These are phyloP conservation scores for Mionectes olivaceus DNA, from an alignment of 2,797 vertebrate species.

Conservation along the genomic window DNA sequence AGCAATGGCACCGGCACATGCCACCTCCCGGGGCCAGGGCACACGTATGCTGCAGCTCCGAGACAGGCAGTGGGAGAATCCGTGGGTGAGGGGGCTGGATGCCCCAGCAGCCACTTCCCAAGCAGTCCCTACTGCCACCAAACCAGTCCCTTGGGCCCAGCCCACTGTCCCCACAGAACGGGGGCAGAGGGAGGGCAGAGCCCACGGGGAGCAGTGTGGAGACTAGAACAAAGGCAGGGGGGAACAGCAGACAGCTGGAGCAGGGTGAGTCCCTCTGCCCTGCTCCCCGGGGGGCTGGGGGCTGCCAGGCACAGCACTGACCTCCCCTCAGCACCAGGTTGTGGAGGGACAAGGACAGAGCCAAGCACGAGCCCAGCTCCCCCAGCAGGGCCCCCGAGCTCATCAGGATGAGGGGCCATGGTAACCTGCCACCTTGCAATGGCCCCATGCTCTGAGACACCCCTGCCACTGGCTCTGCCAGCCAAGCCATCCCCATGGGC, in stretches of 20 bases:
- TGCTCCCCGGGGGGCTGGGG: fast-evolving
- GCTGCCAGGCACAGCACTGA: not conserved
- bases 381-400: not conserved
- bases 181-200: not conserved
- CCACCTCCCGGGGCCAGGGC: not conserved
- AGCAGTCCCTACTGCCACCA: not conserved
- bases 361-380: not conserved
- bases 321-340: fast-evolving
- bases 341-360: not conserved
- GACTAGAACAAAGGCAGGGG: not conserved
- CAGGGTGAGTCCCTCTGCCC: not conserved
- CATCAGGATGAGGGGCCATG: fast-evolving
- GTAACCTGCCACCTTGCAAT: not conserved
- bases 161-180: fast-evolving
- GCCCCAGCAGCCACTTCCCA: not conserved
- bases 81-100: not conserved
- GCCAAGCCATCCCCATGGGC: fast-evolving
- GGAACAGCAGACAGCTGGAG: not conserved
- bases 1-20: not conserved
- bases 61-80: not conserved
- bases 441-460: not conserved
- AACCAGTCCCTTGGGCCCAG: not conserved
- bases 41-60: not conserved
- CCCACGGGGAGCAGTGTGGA: fast-evolving
- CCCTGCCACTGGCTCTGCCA: not conserved